These are phyloP conservation scores for Hippotragus niger DNA, from an alignment of 2,113 vertebrate species.

Conservation along the genomic window DNA sequence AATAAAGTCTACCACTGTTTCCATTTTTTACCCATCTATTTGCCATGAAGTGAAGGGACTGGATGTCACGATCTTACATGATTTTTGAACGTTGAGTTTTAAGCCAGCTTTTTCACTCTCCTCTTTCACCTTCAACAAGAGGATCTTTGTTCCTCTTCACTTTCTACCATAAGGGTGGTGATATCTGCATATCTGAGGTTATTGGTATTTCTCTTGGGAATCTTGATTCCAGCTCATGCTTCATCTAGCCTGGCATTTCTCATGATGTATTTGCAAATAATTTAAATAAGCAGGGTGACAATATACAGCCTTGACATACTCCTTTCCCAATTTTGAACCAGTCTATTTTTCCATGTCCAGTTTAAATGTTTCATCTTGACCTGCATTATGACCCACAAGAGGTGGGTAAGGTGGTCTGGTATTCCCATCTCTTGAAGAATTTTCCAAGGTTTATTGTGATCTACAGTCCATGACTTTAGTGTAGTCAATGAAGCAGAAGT, in stretches of 20 bases:
- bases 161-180: not conserved
- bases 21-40: not conserved
- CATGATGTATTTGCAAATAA: not conserved
- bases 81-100: not conserved
- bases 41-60: not conserved
- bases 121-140: not conserved
- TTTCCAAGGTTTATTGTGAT: not conserved
- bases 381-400: not conserved
- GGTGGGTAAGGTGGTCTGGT: not conserved
- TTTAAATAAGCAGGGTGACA: not conserved
- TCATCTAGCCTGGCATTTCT: not conserved
- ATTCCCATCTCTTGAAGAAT: not conserved
- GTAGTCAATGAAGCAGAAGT: not conserved
- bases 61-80: not conserved
- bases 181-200: not conserved
- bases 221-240: not conserved
- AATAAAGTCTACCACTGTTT: not conserved
- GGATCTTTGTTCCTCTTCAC: not conserved
- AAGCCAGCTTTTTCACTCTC: not conserved
- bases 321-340: not conserved
- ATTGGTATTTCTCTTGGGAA: not conserved
- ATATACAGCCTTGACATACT: not conserved
- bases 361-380: not conserved
- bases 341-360: not conserved
- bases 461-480: not conserved